These are phyloP conservation scores for Pipistrellus kuhlii DNA, from an alignment of 2,797 vertebrate genomes.

Conservation along the genomic window DNA sequence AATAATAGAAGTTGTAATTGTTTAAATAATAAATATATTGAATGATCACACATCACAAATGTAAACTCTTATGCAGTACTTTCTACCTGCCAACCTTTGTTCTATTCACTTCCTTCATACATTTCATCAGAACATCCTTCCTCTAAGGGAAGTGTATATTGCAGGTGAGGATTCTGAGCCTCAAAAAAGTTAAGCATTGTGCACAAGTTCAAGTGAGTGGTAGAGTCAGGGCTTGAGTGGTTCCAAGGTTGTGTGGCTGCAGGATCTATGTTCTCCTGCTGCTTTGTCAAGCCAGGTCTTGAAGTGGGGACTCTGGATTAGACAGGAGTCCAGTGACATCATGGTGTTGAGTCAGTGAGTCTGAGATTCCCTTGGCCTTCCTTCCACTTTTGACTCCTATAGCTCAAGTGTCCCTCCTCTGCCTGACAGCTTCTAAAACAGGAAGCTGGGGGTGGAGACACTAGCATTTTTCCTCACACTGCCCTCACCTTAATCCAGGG, in stretches of 20 bases:
- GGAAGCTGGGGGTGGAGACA: neutral
- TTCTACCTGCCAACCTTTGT: neutral
- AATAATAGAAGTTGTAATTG: conserved; percentile 11
- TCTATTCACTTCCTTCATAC: neutral
- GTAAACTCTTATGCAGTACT: neutral
- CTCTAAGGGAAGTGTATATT: neutral
- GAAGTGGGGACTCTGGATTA: neutral
- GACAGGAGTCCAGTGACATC: neutral
- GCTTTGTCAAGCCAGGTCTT: neutral
- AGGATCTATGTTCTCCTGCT: neutral
- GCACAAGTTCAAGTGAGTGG: neutral
- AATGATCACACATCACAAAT: neutral
- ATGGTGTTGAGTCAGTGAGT: neutral
- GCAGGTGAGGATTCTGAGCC: neutral
- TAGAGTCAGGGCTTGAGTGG: neutral
- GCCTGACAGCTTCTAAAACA: neutral
- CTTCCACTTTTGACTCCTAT: neutral
- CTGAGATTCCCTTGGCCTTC: neutral
- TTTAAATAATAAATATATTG: neutral
- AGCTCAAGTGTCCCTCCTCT: no score
- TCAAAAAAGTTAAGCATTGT: neutral
- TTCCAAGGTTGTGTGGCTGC: neutral
- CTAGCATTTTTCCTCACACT: neutral
- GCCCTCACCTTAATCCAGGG: neutral
- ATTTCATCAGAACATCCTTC: neutral